These are phyloP conservation scores for Pteruthius melanotis DNA, from an alignment of 2,113 vertebrate genomes.

Conservation along the genomic window DNA sequence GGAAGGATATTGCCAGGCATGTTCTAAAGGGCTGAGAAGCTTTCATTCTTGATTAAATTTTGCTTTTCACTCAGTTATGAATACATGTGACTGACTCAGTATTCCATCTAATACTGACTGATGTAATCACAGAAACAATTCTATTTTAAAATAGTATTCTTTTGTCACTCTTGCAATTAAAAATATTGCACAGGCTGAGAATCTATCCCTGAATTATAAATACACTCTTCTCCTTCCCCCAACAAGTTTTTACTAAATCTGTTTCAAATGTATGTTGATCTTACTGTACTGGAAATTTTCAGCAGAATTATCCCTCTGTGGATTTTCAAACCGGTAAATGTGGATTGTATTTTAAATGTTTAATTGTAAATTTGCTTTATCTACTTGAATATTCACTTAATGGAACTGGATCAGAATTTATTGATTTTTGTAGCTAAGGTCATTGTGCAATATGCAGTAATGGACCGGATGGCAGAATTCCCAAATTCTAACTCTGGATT, in stretches of 20 bases:
- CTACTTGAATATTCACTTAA: background rate
- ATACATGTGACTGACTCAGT: background rate
- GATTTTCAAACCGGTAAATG: background rate
- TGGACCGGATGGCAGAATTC: background rate
- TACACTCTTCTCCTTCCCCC: background rate
- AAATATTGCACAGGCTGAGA: background rate
- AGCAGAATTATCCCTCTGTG: background rate
- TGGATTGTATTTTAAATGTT: background rate
- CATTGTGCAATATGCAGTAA: background rate
- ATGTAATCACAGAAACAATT: background rate
- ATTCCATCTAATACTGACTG: background rate
- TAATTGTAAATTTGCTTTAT: background rate
- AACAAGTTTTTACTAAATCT: background rate
- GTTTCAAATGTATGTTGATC: background rate
- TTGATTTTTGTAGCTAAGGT: background rate
- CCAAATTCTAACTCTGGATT: background rate
- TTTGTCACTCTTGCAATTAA: background rate
- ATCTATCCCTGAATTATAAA: background rate
- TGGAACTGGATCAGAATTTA: background rate
- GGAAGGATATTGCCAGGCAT: background rate
- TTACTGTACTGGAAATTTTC: background rate
- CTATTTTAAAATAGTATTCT: background rate
- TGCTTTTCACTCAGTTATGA: background rate
- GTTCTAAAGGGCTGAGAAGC: background rate
- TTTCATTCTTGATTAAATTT: background rate